Base-by-base conservation (phyloP, 2,888 invertebrate genomes). In the Melipona bicolor region DNA sequence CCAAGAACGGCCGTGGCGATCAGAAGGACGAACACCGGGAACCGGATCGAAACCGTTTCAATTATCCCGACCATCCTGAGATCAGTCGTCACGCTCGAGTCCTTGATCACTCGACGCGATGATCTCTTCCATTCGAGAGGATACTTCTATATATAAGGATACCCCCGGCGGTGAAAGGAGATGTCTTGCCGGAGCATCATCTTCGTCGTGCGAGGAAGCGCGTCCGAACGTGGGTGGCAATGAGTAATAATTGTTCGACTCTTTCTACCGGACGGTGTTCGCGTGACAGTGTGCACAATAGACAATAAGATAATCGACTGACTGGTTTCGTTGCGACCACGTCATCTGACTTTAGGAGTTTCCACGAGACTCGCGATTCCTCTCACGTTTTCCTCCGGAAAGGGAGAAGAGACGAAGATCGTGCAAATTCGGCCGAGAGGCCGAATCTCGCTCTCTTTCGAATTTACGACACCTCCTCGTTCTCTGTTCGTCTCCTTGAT, bases 141-240 rank as follows among this genome's bases (percentile, higher is more conserved):
- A 79, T 79, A 80, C 83, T 81, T 79, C 17, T 88, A 86, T 88
- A 76, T 88, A 81, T 86, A 81, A 86, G 87, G 83, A 84, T 84
- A 81, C 76, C 79, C 85, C 88, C 86, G 56, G n/a, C 84, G 36
- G 88, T 88, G 88, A 88, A 88, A 88, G 87, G 86, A 84, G 59
- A n/a, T 11, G 17, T 62, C 24, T 43, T 54, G 50, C 62, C 61
- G 65, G 59, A 79, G 61, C 50, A 71, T 75, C 81, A 81, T 79
- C 83, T 62, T 77, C 75, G 77, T 32, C 54, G 3, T 54, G 32
- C 54, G 27, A 54, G 59, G 65, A 77, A 19, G 27, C 32, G 27
- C 36, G 24, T 19, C 15, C 54, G 54, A 56, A 73, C 59, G 85
- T 83, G 83, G 79, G 68, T 78, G 85, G 84, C 81, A 81, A 88